phyloP scores from a whole-genome alignment of 2,797 vertebrate genomes.

The Micrastur ruficollis region DNA sequence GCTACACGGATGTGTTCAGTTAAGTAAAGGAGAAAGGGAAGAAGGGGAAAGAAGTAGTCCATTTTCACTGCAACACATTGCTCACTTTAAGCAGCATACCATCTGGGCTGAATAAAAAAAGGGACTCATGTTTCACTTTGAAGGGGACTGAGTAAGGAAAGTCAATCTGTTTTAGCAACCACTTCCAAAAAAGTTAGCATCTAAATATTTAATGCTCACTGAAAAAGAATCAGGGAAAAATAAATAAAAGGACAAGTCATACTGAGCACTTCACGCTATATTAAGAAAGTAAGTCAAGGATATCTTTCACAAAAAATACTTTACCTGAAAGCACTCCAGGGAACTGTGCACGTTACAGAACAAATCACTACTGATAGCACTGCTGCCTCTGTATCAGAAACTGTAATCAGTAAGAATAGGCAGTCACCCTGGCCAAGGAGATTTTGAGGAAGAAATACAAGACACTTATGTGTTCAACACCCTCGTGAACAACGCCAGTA shows the following conservation, averaged over 20 bases:
- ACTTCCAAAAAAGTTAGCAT: slow-evolving; percentile 18
- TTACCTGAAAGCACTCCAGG: neutral
- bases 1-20: neutral
- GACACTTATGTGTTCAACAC: accelerated
- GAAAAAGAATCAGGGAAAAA: neutral
- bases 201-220: slow-evolving; percentile 29
- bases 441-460: neutral
- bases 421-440: neutral
- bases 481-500: neutral
- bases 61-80: slow-evolving; percentile 56
- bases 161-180: neutral
- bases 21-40: slow-evolving; percentile 38
- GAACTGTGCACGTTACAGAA: neutral
- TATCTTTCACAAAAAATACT: neutral
- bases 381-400: neutral
- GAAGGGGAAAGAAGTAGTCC: slow-evolving; percentile 22
- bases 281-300: neutral
- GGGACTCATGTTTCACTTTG: neutral
- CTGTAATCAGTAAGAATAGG: neutral
- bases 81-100: slow-evolving; percentile 67
- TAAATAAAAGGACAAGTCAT: neutral
- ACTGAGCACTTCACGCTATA: neutral
- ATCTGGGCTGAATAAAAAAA: slow-evolving; percentile 46
- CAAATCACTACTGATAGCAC: neutral
- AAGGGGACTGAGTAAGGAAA: neutral